Evolutionary conservation across 2,888 invertebrate genomes (phyloP), one percentile per base, ranked within the genome.

Genomic region (Serrognathus titanus): DNA sequence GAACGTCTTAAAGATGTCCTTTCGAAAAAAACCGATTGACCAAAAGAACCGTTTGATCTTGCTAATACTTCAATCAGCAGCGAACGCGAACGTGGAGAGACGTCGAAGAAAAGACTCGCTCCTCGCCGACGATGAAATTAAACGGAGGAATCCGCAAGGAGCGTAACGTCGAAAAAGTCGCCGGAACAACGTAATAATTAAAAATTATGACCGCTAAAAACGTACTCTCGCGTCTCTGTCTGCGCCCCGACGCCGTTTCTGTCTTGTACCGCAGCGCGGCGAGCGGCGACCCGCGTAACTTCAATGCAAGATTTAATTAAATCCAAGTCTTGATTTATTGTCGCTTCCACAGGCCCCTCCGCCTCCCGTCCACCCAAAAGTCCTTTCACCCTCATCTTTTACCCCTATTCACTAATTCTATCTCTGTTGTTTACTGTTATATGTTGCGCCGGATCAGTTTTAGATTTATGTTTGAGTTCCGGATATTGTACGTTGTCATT

Each of bases 271-370:
- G 71, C 75, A 78, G 76, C 75, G 75, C 75, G 74, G 75, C 76
- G 70, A 75, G 76, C 74, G 78, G 77, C 75, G 74, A 73, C 75
- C 78, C 78, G 75, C 76, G 77, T 77, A 77, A 79, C 79, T 79
- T 79, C 79, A 78, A 78, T 79, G 78, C 78, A 78, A 79, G 79
- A 80, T 80, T 80, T 80, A 79, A 80, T 79, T 80, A 79, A 80
- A 79, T 79, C 79, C 79, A 72, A 75, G 77, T 77, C 79, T 79
- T 79, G 80, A 80, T 80, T 80, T 80, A 80, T 80, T 79, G 78
- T 78, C 79, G 77, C 77, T 74, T 71, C 71, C 69, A 71, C 68
- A 63, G 58, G 62, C 56, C 60, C 48, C 53, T 48, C 48, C 51
- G 50, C 55, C 59, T 54, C 59, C 58, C 58, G 45, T 53, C 63